Evolutionary conservation across 2,888 invertebrate genomes (phyloP).

Genomic region (Leptinotarsa rubiginosa): DNA sequence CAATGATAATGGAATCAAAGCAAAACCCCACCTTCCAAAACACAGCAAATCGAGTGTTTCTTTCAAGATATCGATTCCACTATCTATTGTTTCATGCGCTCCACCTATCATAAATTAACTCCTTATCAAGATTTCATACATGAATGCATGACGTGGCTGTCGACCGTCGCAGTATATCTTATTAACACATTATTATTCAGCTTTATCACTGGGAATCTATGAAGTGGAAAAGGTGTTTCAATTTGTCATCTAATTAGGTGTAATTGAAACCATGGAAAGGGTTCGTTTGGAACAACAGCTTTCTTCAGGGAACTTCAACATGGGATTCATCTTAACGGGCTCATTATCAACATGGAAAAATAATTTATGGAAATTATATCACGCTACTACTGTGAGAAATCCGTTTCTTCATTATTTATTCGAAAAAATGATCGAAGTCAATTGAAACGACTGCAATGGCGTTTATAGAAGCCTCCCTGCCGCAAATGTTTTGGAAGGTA

Average conservation of each 20-base stretch:
- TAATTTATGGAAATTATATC: no score
- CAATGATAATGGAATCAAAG: not conserved
- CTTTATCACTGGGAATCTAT: slow-evolving; percentile 39
- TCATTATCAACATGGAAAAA: no score
- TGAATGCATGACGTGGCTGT: slow-evolving; percentile 41
- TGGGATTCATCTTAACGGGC: no score
- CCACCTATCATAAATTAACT: slow-evolving; percentile 38
- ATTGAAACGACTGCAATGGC: no score
- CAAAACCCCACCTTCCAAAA: not conserved
- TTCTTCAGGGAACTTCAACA: no score
- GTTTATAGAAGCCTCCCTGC: no score
- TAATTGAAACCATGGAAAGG: slow-evolving; percentile 35
- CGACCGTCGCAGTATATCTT: slow-evolving; percentile 42
- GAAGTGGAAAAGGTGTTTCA: slow-evolving; percentile 41
- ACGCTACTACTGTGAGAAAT: no score
- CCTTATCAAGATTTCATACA: slow-evolving; percentile 39
- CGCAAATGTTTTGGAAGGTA: no score
- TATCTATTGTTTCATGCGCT: slow-evolving; percentile 27
- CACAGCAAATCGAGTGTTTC: not conserved
- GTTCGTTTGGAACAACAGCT: no score
- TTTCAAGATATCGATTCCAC: slow-evolving; percentile 22
- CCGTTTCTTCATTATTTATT: no score
- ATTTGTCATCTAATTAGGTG: slow-evolving; percentile 42
- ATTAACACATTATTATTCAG: slow-evolving; percentile 45
- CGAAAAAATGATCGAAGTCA: no score